Base-by-base conservation (phyloP, 1,140 invertebrate genomes). In the Hirudo medicinalis region DNA sequence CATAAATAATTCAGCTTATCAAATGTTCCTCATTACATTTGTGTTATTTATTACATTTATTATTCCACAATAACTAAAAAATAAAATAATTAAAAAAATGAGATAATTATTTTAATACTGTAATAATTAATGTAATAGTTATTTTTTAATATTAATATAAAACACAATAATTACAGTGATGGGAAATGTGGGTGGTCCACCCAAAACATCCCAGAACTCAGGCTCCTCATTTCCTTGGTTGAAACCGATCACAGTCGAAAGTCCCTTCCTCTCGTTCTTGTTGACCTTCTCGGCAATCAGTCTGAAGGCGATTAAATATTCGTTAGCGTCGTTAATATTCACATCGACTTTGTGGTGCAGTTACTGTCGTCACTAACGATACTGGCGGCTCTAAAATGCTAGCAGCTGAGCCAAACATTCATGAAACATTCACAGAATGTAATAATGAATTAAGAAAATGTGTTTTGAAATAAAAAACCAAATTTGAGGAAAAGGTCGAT, bases 251-350 rank as follows among this genome's bases (percentile, higher is more conserved):
- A 99, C 91, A 77, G 97, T 92, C 0, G 92, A 88, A 79, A 90
- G 90, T 77, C 93, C 93, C 80, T 99, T 99, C 25, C 95, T 84
- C 82, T 99, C 97, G 80, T 96, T 93, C 83, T 99, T 99, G 80
- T 97, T 99, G 54, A 99, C 94, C 82, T 98, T 98, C 80, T 98
- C 97, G 2, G 94, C 91, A 84, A 98, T 89, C 5, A 99, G 83
- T 69, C 95, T 81, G 68, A 36, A 75, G 68, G n/a, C 3, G 29
- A 60, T 71, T 36, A 25, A 40, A 57, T 66, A 19, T 20, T n/a
- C 20, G 9, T 57, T 3, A 9, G 54, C 20, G 2, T n/a, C 2
- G 9, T 57, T n/a, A 57, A 6, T 20, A 57, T n/a, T n/a, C 20
- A 57, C 9, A 57, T 9, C 5, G 9, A 57, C 9, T 36, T 36